Percentiles rank a stretch among this genome's conserved stretches.
Evolutionary conservation across 1,140 invertebrate genomes (phyloP).

Genomic region (Protaetia brevitarsis): DNA sequence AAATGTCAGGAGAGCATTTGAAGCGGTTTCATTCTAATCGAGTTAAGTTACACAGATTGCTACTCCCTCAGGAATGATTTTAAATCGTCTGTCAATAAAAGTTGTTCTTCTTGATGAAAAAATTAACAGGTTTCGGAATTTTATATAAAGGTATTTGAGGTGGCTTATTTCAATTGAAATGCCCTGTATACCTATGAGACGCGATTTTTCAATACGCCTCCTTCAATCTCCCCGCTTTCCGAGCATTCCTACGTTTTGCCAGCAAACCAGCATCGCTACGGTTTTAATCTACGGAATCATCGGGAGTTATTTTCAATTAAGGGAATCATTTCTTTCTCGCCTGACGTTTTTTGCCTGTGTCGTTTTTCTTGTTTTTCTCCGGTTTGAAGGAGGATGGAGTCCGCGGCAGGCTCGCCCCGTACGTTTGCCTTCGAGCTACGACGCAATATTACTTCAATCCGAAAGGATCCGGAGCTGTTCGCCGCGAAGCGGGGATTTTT

Average conservation of each 20-base stretch:
- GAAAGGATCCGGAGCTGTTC: not conserved
- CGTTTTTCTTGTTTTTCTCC: not conserved
- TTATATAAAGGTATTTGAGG: too few species aligned
- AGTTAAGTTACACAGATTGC: too few species aligned
- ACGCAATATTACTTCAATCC: conserved; percentile 2
- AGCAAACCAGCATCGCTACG: too few species aligned
- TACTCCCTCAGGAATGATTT: too few species aligned
- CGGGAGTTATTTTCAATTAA: conserved; percentile 16
- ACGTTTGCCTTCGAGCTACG: conserved; percentile 7
- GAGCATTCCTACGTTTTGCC: not conserved
- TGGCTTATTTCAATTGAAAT: too few species aligned
- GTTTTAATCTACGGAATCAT: conserved; percentile 18
- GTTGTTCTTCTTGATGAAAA: too few species aligned
- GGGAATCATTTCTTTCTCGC: conserved; percentile 13
- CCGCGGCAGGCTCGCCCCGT: not conserved
- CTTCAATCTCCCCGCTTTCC: not conserved
- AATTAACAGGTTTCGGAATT: too few species aligned
- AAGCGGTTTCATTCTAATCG: too few species aligned
- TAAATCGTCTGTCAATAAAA: too few species aligned
- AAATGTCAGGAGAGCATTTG: too few species aligned
- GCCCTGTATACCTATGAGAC: not conserved
- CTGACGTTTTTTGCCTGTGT: not conserved
- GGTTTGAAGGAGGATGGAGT: not conserved
- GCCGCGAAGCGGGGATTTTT: not conserved
- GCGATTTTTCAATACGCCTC: conserved; percentile 14